Evolutionary conservation across 1,140 invertebrate species (phyloP).

Genomic region (Brachionus rotundiformis): DNA sequence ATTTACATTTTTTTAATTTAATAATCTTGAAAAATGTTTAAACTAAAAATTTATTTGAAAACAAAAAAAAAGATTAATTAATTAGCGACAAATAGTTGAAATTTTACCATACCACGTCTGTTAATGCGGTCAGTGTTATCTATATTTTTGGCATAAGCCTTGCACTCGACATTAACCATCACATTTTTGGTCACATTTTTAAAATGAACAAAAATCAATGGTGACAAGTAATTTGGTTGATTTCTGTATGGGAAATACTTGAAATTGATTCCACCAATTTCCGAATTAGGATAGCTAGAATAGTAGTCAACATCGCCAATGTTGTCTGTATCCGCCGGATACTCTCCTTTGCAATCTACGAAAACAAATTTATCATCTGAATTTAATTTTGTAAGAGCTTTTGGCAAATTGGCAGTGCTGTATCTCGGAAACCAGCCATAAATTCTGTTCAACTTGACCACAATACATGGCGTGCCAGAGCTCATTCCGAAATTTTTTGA

Average conservation of each 20-base stretch:
- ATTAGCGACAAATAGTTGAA: slow-evolving; percentile 17
- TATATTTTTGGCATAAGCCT: slow-evolving; percentile 48
- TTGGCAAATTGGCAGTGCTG: slow-evolving; percentile 1
- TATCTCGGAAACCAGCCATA: slow-evolving; percentile 52
- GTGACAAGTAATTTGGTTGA: slow-evolving; percentile 53
- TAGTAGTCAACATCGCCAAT: slow-evolving; percentile 52
- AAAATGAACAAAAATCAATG: slow-evolving; percentile 54
- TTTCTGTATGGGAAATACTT: slow-evolving; percentile 54
- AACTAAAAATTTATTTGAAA: too few relatives aligned
- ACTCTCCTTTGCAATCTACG: slow-evolving; percentile 52
- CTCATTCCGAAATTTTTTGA: slow-evolving; percentile 59
- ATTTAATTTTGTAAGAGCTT: neutral
- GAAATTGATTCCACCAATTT: slow-evolving; percentile 53
- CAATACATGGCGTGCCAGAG: slow-evolving; percentile 59
- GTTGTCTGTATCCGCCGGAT: slow-evolving; percentile 53
- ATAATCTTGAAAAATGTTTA: too few relatives aligned
- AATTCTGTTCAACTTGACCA: slow-evolving; percentile 62
- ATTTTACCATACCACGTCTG: slow-evolving; percentile 42
- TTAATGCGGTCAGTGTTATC: neutral
- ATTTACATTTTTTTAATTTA: too few relatives aligned
- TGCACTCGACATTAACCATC: slow-evolving; percentile 35
- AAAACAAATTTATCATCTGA: slow-evolving; percentile 47
- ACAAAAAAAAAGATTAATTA: too few relatives aligned
- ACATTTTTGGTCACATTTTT: slow-evolving; percentile 32
- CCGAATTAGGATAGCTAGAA: slow-evolving; percentile 23